Base-by-base conservation (phyloP, 2,113 vertebrate species). In the Seriola quinqueradiata region DNA sequence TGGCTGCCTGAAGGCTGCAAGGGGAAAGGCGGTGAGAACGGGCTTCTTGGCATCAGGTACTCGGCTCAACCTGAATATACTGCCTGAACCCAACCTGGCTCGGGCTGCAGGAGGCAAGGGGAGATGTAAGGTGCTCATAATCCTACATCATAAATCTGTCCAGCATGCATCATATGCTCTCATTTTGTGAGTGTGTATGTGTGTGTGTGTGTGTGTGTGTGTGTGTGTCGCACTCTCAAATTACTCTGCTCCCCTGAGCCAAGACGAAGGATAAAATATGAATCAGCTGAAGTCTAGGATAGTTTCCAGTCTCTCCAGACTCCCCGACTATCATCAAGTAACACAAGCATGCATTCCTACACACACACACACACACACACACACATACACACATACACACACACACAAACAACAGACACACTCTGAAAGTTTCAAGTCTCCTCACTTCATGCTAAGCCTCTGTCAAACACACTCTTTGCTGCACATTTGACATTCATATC, bases 261-360 rank as follows among this genome's bases (percentile, higher is more conserved):
- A 92, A 92, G 85, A 86, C 82, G 73, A 72, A 90, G 89, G 87
- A 92, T 92, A 91, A 93, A 92, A 90, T 91, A 91, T 93, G 91
- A 93, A 93, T 95, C 91, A 92, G 90, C 89, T 91, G 82, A 93
- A 91, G 92, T 83, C 92, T 92, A 84, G 91, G 84, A 91, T 81
- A 64, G 84, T 90, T 92, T 93, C 91, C 89, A 90, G 92, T 90
- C 85, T 82, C 83, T 83, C 72, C 61, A 89, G 84, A 84, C 66
- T 82, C 83, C 75, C 75, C 80, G 14, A 79, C 79, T 79, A 86
- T 85, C 79, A 82, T 81, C 75, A 75, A 60, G 77, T 50, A 34
- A 73, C 81, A 80, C 69, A 44, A 68, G 76, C 69, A n/a, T 58
- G 67, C 70, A 71, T 80, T 76, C 57, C 59, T 28, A 34, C 48